Percentiles rank a stretch among this genome's conserved stretches.
phyloP scores from a whole-genome alignment of 2,888 invertebrate species.

The Mythimna impura region DNA sequence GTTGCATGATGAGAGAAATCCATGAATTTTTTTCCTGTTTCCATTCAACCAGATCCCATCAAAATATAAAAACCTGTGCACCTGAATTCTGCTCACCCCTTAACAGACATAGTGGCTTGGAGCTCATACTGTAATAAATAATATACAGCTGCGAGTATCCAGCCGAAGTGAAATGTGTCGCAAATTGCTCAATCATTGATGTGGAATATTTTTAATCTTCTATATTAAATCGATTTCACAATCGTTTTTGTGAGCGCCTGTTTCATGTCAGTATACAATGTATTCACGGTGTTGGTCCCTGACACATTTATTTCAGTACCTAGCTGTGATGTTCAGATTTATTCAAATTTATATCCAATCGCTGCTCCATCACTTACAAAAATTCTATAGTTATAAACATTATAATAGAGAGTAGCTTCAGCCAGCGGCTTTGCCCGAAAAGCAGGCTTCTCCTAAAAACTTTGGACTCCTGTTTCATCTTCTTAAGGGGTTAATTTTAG shows the following conservation, averaged over 20 bases:
- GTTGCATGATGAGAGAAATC: no score
- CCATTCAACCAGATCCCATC: no score
- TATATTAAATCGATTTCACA: constrained; percentile 69
- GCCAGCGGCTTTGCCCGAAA: no score
- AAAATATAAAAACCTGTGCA: no score
- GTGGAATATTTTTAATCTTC: constrained; percentile 68
- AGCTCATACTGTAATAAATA: neutral
- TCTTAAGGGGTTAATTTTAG: no score
- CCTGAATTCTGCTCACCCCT: neutral
- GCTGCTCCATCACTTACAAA: neutral
- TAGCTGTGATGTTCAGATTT: constrained; percentile 11
- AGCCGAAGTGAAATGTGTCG: constrained; percentile 60
- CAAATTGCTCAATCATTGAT: constrained; percentile 66
- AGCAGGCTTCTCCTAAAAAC: no score
- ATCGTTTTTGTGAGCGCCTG: constrained; percentile 67
- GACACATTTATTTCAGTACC: constrained; percentile 51
- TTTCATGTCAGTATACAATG: constrained; percentile 62
- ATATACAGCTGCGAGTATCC: constrained; percentile 1
- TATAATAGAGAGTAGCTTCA: no score
- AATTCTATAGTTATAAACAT: no score
- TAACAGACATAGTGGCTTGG: neutral
- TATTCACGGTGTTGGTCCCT: constrained; percentile 41
- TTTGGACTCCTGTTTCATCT: no score
- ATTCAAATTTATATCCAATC: neutral
- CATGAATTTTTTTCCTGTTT: no score